A percentile compares a stretch with the other conserved stretches of the same genome.
Conservation (phyloP, 2,113 vertebrate species). For the Colinus virginianus region DNA sequence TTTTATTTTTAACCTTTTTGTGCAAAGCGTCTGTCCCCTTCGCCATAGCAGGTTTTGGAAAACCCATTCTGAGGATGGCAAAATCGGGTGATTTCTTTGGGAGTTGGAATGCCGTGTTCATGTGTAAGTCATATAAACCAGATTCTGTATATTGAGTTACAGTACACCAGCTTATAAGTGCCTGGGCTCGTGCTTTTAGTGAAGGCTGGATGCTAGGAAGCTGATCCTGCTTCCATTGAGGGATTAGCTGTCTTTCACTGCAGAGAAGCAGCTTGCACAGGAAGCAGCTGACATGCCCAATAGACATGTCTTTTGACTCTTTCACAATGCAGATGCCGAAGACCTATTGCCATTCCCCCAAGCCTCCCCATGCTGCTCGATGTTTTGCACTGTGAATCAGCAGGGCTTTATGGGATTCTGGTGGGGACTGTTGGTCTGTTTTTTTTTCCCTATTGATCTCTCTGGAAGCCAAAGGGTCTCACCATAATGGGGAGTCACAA, state of each 20-base stretch:
- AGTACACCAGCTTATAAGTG: conserved; percentile 3
- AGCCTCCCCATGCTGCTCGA: background rate
- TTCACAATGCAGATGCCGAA: conserved; percentile 17
- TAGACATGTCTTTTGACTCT: conserved; percentile 19
- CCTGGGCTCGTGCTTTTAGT: conserved; percentile 20
- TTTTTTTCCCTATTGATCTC: background rate
- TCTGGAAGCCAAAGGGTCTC: background rate
- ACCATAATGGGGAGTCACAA: background rate
- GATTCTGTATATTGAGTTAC: conserved; percentile 51
- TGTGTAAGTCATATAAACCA: conserved; percentile 14
- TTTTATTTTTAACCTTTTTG: background rate
- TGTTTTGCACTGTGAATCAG: background rate
- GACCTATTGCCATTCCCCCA: background rate
- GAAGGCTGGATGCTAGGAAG: conserved; percentile 44
- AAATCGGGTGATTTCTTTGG: background rate
- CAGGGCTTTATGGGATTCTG: background rate
- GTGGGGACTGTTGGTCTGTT: background rate
- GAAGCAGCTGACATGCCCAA: conserved; percentile 37
- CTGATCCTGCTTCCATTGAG: conserved; percentile 51
- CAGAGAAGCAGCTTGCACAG: background rate
- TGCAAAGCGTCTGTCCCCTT: background rate
- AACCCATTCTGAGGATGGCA: background rate
- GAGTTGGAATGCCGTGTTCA: background rate
- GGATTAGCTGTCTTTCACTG: conserved; percentile 44
- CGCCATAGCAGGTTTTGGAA: background rate